These are phyloP conservation scores for Harpagus bidentatus DNA, from an alignment of 2,113 vertebrate genomes.

Conservation along the genomic window DNA sequence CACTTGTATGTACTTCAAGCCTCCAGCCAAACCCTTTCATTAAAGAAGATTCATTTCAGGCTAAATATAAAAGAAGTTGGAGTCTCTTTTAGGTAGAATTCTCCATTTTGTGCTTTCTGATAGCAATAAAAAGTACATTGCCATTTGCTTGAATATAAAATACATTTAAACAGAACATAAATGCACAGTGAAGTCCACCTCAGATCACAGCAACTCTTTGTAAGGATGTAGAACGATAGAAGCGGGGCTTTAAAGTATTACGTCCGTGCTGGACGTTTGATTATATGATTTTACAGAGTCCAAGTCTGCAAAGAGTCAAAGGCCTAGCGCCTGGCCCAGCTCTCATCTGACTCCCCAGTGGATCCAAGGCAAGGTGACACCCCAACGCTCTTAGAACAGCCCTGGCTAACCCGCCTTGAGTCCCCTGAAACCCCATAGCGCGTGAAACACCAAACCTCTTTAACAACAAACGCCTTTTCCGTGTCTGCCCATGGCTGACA, in stretches of 20 bases:
- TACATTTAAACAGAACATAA: neutral
- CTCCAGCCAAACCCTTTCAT: neutral
- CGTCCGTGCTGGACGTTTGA: fast-evolving
- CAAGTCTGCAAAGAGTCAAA: neutral
- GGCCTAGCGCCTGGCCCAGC: neutral
- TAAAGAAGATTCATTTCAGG: neutral
- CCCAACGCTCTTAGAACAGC: fast-evolving
- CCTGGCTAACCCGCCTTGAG: neutral
- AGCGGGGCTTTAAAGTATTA: neutral
- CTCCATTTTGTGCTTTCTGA: neutral
- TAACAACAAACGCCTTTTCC: neutral
- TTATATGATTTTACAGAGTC: neutral
- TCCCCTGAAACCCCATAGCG: neutral
- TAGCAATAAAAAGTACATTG: neutral
- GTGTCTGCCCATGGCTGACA: neutral
- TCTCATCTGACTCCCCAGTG: neutral
- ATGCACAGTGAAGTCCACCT: neutral
- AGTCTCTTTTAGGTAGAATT: neutral
- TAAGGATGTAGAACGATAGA: neutral
- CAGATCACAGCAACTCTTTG: neutral
- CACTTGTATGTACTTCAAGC: neutral
- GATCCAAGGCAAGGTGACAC: neutral
- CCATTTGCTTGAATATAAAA: neutral
- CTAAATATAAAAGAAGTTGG: neutral
- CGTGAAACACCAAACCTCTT: neutral